Base-by-base conservation (phyloP, 2,113 vertebrate species). In the Arenaria interpres region DNA sequence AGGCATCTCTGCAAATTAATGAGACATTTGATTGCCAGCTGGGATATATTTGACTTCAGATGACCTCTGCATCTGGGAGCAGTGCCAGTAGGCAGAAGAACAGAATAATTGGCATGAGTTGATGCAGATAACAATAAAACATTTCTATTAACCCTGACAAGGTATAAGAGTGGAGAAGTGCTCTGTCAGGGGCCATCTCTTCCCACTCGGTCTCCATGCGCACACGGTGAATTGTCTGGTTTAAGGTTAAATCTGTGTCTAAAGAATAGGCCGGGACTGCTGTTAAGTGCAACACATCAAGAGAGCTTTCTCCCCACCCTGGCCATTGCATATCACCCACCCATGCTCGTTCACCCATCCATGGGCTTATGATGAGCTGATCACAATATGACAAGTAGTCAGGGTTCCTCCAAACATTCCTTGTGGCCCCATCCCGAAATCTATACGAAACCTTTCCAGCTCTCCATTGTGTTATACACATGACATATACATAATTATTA, bases 31-130 rank as follows among this genome's bases (percentile, higher is more conserved):
- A 15, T 16, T 76, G 84, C 64, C 69, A 50, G 43, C 80, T 85
- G 85, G 89, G 82, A 39, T 54, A 39, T 33, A 35, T 74, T 60
- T 0, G 1, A 5, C 46, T 88, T 24, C 66, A 39, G 64, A 4
- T 84, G 87, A 79, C 89, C 84, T 89, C 91, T 83, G 93, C 35
- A n/a, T 50, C 74, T 60, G 77, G 89, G 89, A 94, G 45, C 66
- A 50, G 84, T 41, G 91, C 81, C 96, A 93, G 69, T 10, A 74
- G 76, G 43, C 54, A 59, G 81, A 35, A 68, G 73, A 73, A 41
- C 3, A 46, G 85, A 62, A 77, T 51, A 71, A 25, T 8, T 67
- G 45, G 23, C 37, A 41, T 28, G 41, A 69, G 48, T 39, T 91
- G 72, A 39, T 93, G 73, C 35, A 84, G 84, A 69, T 53, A 60